Evolutionary conservation across 2,888 invertebrate species (phyloP).

Genomic region (Pharmacophagus antenor): DNA sequence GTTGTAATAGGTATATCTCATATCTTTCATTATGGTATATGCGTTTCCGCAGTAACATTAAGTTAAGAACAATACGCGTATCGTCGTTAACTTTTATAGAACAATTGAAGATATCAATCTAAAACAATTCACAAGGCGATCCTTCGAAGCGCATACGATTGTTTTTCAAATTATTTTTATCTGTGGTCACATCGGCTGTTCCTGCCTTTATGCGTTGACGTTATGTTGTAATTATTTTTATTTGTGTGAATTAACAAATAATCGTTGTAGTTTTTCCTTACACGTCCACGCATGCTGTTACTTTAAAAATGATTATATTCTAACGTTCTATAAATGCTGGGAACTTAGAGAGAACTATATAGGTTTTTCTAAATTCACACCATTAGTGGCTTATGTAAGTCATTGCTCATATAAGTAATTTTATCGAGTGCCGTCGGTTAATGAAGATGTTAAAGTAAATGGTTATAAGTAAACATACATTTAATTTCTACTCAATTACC

Average conservation of each 20-base stretch:
- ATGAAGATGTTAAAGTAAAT: too few species aligned
- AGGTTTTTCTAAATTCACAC: too few species aligned
- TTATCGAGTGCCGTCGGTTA: too few species aligned
- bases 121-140: constrained; percentile 5
- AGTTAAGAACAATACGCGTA: constrained; percentile 20
- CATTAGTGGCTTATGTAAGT: too few species aligned
- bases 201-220: not conserved
- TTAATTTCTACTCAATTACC: too few species aligned
- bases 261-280: not conserved
- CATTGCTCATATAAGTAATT: too few species aligned
- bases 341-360: too few species aligned
- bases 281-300: too few species aligned
- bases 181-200: not conserved
- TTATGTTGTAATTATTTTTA: not conserved
- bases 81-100: constrained; percentile 3
- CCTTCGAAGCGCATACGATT: constrained; percentile 18
- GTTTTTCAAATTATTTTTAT: constrained; percentile 8
- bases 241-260: too few species aligned
- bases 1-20: constrained; percentile 5
- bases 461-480: too few species aligned
- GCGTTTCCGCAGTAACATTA: constrained; percentile 23
- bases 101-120: constrained; percentile 29
- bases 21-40: constrained; percentile 10
- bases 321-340: too few species aligned
- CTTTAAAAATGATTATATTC: too few species aligned